phyloP scores from a whole-genome alignment of 1,140 invertebrate genomes.

The Rhopalosiphum maidis region DNA sequence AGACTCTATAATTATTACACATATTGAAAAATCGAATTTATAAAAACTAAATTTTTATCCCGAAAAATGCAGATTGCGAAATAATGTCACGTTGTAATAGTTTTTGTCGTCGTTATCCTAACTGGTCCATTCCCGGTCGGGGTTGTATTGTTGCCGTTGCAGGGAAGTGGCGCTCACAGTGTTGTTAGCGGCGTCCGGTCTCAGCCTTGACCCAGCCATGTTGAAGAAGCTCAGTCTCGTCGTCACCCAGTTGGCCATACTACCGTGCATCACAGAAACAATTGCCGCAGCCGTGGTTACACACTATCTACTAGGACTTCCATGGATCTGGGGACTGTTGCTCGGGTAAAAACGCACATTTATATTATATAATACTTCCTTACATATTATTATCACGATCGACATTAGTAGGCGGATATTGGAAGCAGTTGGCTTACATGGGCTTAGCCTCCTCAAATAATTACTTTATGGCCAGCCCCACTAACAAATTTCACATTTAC shows the following conservation, averaged over 20 bases:
- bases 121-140: too few relatives aligned
- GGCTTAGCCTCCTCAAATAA: too few relatives aligned
- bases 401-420: too few relatives aligned
- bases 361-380: not conserved
- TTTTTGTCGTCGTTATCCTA: too few relatives aligned
- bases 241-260: conserved; percentile 70
- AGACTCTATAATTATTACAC: too few relatives aligned
- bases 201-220: conserved; percentile 74
- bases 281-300: conserved; percentile 67
- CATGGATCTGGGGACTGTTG: conserved; percentile 76
- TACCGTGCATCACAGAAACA: conserved; percentile 74
- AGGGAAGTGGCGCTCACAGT: conserved; percentile 74
- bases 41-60: too few relatives aligned
- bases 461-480: too few relatives aligned
- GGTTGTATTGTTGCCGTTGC: conserved; percentile 12
- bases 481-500: too few relatives aligned
- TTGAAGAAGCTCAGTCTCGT: conserved; percentile 69
- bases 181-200: conserved; percentile 77
- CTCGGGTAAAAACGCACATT: conserved; percentile 65
- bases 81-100: too few relatives aligned
- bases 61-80: too few relatives aligned
- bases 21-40: too few relatives aligned
- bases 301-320: conserved; percentile 72
- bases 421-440: too few relatives aligned
- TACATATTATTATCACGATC: not conserved